Base-by-base conservation (phyloP, 2,113 vertebrate genomes). In the Aptenodytes forsteri region DNA sequence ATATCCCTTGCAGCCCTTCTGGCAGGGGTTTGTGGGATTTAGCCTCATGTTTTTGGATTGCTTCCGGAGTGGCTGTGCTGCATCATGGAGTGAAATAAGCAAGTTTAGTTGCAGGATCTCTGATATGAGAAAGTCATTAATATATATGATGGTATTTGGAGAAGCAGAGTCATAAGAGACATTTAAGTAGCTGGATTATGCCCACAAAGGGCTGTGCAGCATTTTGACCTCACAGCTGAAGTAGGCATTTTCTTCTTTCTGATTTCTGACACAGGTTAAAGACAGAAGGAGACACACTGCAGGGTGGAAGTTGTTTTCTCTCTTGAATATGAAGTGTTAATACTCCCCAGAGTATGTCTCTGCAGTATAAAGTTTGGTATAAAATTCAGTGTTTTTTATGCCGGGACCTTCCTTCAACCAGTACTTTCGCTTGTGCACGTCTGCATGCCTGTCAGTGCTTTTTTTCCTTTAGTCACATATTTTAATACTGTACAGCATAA, bases 31-130 rank as follows among this genome's bases (percentile, higher is more conserved):
- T 11, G 40, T 49, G 70, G 62, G 62, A 19, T 75, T 16, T 16
- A 20, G 21, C 49, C 18, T 36, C 7, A 0, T 3, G 26, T 2
- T 7, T 46, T 13, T 29, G 32, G 42, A 3, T 44, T n/a, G 38
- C 71, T 52, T 25, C 29, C 0, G 3, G 44, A 6, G 42, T 2
- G 23, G 20, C 59, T 12, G 29, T 10, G 46, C 59, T 34, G n/a
- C 25, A 2, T 27, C 30, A 3, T 12, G n/a, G 52, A 32, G 66
- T 11, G 59, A 21, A 47, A 27, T 23, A 20, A 58, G 58, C 34
- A 9, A 16, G 69, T 50, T 69, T 16, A 34, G 49, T 7, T 56
- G 55, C 17, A 52, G 70, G 22, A 30, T 38, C 32, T 34, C 26
- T 19, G 36, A 7, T 44, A 8, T 1, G 21, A 61, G 80, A 14